Evolutionary conservation across 2,113 vertebrate genomes (phyloP).

Genomic region (Phalacrocorax carbo): DNA sequence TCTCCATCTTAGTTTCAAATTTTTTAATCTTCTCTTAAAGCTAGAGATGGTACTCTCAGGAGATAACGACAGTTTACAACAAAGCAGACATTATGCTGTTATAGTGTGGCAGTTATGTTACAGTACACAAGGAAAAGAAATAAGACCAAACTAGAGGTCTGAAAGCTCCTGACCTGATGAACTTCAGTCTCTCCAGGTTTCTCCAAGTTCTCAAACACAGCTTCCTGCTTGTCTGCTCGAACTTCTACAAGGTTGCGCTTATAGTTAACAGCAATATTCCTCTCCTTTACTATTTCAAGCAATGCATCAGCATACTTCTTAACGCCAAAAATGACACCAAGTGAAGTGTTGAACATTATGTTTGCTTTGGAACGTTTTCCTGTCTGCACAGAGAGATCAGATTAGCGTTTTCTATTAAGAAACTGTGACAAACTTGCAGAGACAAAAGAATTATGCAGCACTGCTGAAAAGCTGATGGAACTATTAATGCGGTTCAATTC

Average conservation of each 20-base stretch:
- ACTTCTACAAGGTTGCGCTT: conserved; percentile 89
- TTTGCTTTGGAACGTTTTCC: conserved; percentile 87
- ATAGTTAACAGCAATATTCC: conserved; percentile 85
- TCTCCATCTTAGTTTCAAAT: neutral
- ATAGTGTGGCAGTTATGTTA: neutral
- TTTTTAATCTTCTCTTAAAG: neutral
- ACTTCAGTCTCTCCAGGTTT: conserved; percentile 87
- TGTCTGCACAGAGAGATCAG: conserved; percentile 74
- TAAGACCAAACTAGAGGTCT: neutral
- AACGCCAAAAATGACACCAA: conserved; percentile 80
- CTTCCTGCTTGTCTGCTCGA: conserved; percentile 88
- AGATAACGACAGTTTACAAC: fast-evolving
- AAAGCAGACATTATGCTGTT: fast-evolving
- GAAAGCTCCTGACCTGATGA: conserved; percentile 74
- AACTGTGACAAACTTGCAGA: neutral
- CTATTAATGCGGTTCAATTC: neutral
- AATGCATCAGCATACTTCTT: conserved; percentile 93
- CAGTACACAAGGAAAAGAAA: neutral
- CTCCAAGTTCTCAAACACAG: conserved; percentile 93
- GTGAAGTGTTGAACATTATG: conserved; percentile 83
- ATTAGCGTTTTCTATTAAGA: neutral
- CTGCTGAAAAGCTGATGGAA: neutral
- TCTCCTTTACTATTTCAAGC: conserved; percentile 82
- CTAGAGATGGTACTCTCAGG: neutral
- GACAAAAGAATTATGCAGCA: neutral